Conservation (phyloP, 1,140 invertebrate genomes). For the Idris sp. region DNA sequence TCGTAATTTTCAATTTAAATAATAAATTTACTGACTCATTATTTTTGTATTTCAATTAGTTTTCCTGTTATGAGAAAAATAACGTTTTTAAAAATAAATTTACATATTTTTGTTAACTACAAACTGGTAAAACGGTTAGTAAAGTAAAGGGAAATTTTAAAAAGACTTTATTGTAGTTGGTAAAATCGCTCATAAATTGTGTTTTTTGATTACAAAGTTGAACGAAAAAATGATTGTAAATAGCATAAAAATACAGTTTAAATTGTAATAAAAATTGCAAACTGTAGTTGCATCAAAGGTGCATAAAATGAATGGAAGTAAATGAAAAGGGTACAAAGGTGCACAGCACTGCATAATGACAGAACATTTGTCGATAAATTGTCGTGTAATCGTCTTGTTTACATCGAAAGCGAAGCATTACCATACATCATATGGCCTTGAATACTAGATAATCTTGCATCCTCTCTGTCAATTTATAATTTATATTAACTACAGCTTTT, state of each 20-base stretch:
- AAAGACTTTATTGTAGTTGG: too few species aligned
- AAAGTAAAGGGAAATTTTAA: too few species aligned
- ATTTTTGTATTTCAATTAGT: too few species aligned
- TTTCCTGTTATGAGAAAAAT: too few species aligned
- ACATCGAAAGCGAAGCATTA: constrained; percentile 53
- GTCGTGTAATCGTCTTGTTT: constrained; percentile 54
- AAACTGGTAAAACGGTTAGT: too few species aligned
- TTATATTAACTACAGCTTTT: neutral
- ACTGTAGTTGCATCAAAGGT: constrained; percentile 16
- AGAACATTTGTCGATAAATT: constrained; percentile 50
- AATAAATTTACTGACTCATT: too few species aligned
- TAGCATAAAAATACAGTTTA: constrained; percentile 9
- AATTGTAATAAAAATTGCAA: constrained; percentile 27
- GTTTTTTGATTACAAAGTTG: constrained; percentile 1
- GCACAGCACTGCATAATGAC: constrained; percentile 36
- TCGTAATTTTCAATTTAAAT: too few species aligned
- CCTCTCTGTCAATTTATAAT: constrained; percentile 23
- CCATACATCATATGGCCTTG: constrained; percentile 36
- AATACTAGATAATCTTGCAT: constrained; percentile 20
- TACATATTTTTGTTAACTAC: too few species aligned
- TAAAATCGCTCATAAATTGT: too few species aligned
- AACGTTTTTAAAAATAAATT: too few species aligned
- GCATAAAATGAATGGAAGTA: constrained; percentile 5
- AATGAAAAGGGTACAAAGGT: constrained; percentile 30
- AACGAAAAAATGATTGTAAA: constrained; percentile 6